Base-by-base conservation (phyloP, 2,888 invertebrate species). In the Andrena bicolor region DNA sequence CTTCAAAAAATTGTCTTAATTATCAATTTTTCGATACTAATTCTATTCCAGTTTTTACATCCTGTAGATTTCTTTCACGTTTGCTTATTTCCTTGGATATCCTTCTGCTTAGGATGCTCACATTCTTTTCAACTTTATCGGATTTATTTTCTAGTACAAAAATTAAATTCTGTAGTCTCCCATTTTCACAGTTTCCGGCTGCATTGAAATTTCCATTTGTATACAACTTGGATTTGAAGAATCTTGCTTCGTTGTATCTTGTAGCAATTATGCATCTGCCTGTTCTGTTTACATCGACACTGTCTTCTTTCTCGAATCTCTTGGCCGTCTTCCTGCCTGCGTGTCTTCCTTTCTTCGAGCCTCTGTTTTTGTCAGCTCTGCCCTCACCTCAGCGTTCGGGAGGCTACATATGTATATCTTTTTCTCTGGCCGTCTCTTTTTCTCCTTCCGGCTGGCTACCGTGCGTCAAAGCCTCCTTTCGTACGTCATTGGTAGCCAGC, bases 401-500 rank as follows among this genome's bases (percentile, higher is more conserved):
- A 35, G 30, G 13, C 41, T 70, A 32, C 56, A 32, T 53, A 35
- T 35, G 41, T 65, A 35, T 66, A 65, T 49, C 69, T 69, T 64
- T 65, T 65, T 7, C 20, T 7, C 26, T 58, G 16, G 10, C 56
- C 20, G 16, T 26, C 65, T 66, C 32, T 73, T 48, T 61, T 70
- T 26, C 70, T 73, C 49, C 69, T 81, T 83, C 78, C 74, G 75
- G 61, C 65, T 70, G 70, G 73, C 81, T 81, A 83, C 80, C 66
- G 81, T 78, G 71, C 85, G 76, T 83, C 80, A 83, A 86, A 86
- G 73, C 66, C 56, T 78, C 76, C 77, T 80, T 80, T 66, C 82
- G 65, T 83, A 81, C 85, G 85, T 86, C 85, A 86, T 51, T 83
- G 75, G 72, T 76, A 80, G 80, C 80, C 85, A 85, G 83, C 86